Conservation (phyloP, 2,113 vertebrate genomes). For the Zosterops borbonicus region DNA sequence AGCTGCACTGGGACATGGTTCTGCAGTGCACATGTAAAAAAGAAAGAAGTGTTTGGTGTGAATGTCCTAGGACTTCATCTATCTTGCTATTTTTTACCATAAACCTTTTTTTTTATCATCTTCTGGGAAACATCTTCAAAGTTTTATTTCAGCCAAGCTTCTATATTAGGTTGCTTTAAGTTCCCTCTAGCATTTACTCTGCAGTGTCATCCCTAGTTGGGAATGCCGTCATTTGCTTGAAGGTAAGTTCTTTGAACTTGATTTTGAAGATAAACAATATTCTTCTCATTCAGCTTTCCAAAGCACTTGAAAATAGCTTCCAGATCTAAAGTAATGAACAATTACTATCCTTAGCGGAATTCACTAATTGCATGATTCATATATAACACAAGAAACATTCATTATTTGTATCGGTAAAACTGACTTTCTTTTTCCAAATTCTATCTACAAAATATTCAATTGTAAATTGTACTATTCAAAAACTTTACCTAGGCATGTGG, state of each 20-base stretch:
- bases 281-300: conserved; percentile 6
- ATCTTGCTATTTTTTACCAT: background rate
- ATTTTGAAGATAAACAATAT: conserved; percentile 44
- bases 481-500: background rate
- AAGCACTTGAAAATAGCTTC: conserved; percentile 39
- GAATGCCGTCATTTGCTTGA: conserved; percentile 32
- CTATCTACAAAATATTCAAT: background rate
- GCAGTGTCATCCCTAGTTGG: background rate
- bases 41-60: background rate
- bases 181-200: conserved; percentile 1
- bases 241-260: conserved; percentile 44
- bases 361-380: conserved; percentile 49
- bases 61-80: background rate
- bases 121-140: background rate
- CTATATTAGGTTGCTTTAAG: background rate
- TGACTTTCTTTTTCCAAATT: background rate
- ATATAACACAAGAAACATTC: background rate
- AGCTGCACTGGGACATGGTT: background rate
- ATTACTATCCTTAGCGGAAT: conserved; percentile 25
- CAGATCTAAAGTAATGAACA: conserved; percentile 46
- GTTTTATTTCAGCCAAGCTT: background rate
- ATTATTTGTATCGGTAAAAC: background rate
- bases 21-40: background rate
- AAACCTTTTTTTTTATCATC: background rate
- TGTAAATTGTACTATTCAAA: background rate